A percentile compares a stretch with the other conserved stretches of the same genome.
Evolutionary conservation across 2,888 invertebrate species (phyloP).

Genomic region (Sinhomidia bicolor): DNA sequence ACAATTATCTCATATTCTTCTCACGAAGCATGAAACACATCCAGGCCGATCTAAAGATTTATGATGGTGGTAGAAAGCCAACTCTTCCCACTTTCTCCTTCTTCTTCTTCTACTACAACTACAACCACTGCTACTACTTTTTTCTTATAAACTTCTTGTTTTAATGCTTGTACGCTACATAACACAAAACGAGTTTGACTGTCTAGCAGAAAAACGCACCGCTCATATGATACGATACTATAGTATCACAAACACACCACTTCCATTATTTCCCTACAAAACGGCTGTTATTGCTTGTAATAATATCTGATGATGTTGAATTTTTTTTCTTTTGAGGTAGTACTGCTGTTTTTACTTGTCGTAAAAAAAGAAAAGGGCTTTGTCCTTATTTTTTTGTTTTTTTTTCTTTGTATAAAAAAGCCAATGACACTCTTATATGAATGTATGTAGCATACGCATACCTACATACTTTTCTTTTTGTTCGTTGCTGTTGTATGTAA

Average conservation of each 20-base stretch:
- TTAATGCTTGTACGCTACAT: constrained; percentile 24
- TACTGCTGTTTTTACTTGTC: neutral
- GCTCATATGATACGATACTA: neutral
- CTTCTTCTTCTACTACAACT: too few species aligned
- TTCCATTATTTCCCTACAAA: constrained; percentile 36
- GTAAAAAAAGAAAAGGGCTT: constrained; percentile 1
- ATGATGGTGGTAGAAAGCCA: constrained; percentile 68
- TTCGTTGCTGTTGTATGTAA: constrained; percentile 28
- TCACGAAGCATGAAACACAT: constrained; percentile 72
- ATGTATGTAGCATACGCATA: neutral
- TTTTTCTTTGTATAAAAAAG: neutral
- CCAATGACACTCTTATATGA: neutral
- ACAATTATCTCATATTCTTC: constrained; percentile 75
- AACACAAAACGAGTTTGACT: neutral
- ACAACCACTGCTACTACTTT: too few species aligned
- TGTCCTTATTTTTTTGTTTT: neutral
- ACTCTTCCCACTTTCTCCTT: constrained; percentile 1
- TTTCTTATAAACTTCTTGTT: constrained; percentile 22
- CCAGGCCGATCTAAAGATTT: constrained; percentile 72
- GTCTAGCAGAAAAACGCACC: neutral
- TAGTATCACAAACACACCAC: too few species aligned
- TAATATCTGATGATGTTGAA: constrained; percentile 40
- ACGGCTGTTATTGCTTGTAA: constrained; percentile 29
- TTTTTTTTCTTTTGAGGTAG: constrained; percentile 4
- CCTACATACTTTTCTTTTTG: constrained; percentile 8